Percentiles rank a stretch among this genome's conserved stretches.
These are phyloP conservation scores for Echiichthys vipera DNA, from an alignment of 2,797 vertebrate genomes.

Conservation along the genomic window DNA sequence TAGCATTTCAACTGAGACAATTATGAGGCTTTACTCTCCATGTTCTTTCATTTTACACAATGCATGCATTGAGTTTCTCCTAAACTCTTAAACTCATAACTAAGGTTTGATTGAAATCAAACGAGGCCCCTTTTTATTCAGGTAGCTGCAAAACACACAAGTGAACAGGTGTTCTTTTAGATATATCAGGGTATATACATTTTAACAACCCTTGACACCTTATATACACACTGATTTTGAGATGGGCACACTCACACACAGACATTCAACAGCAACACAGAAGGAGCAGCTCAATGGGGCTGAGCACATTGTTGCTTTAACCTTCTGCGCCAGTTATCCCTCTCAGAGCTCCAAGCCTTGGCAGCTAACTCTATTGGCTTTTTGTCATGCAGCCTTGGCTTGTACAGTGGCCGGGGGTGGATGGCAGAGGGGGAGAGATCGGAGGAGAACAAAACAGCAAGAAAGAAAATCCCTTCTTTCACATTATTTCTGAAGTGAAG, in stretches of 20 bases:
- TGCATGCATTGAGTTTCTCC: constrained; percentile 26
- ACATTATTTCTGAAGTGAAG: constrained; percentile 76
- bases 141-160: constrained; percentile 55
- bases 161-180: constrained; percentile 82
- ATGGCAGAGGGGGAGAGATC: constrained; percentile 41
- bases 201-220: constrained; percentile 79
- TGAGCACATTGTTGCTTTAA: constrained; percentile 87
- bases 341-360: constrained; percentile 81
- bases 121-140: constrained; percentile 64
- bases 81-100: constrained; percentile 62
- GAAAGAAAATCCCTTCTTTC: constrained; percentile 77
- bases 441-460: constrained; percentile 74
- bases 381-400: constrained; percentile 81
- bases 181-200: constrained; percentile 63
- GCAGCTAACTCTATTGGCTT: constrained; percentile 84
- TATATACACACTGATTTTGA: constrained; percentile 60
- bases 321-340: constrained; percentile 85
- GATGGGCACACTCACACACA: constrained; percentile 34
- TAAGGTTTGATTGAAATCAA: constrained; percentile 74
- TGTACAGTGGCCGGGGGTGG: constrained; percentile 71
- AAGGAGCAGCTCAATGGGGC: constrained; percentile 79
- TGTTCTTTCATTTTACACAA: constrained; percentile 41
- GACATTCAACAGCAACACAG: constrained; percentile 67
- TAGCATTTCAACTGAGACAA: constrained; percentile 59
- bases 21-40: constrained; percentile 38